Conservation (phyloP, 2,113 vertebrate species). For the Archocentrus centrarchus region DNA sequence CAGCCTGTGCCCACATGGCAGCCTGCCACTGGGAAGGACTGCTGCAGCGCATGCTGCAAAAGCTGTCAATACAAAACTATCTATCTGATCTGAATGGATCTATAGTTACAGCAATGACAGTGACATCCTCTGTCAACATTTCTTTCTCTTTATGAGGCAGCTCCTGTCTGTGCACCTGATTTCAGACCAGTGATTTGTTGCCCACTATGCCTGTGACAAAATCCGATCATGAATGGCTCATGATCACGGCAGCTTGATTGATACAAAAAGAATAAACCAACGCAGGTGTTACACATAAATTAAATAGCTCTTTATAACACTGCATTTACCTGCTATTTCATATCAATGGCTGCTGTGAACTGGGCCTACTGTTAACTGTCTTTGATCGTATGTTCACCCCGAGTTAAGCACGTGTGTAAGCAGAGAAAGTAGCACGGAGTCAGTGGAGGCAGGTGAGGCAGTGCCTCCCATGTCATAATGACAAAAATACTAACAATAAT, state of each 20-base stretch:
- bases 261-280: background rate
- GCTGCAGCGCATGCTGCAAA: background rate
- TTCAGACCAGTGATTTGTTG: background rate
- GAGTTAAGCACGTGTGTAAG: no score
- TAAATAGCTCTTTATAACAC: background rate
- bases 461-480: no score
- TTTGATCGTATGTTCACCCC: background rate
- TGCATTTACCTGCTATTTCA: background rate
- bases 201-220: background rate
- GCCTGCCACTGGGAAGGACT: background rate
- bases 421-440: no score
- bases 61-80: background rate
- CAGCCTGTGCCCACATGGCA: background rate
- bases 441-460: no score
- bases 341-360: background rate
- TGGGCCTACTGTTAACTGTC: background rate
- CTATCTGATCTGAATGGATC: background rate
- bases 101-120: background rate
- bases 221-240: background rate
- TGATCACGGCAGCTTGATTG: background rate
- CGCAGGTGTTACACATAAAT: background rate
- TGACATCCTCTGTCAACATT: background rate
- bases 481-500: no score
- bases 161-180: background rate
- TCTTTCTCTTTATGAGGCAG: fast-evolving